Percentiles rank a stretch among this genome's conserved stretches.
Conservation (phyloP, 2,888 invertebrate genomes). For the Lasioglossum pauxillum region DNA sequence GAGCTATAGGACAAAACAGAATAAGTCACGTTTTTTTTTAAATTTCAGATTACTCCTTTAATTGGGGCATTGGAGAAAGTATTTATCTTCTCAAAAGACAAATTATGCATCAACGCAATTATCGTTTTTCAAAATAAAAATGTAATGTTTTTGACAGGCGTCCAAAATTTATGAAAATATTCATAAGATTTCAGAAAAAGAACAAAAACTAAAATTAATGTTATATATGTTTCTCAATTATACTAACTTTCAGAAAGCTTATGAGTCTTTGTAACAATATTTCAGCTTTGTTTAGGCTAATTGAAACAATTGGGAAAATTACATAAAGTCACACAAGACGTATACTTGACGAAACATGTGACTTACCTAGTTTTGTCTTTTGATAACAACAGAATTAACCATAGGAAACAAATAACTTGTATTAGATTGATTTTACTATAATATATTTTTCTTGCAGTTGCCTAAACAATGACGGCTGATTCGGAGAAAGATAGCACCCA, state of each 20-base stretch:
- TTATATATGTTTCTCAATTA: not conserved
- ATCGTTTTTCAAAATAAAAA: not conserved
- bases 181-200: not conserved
- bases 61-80: not conserved
- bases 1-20: not conserved
- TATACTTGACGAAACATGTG: not conserved
- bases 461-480: constrained; percentile 79
- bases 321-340: not conserved
- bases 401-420: not conserved
- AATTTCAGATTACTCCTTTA: not conserved
- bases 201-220: not conserved
- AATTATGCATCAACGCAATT: not conserved
- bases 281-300: not conserved
- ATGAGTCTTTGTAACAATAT: not conserved
- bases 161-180: not conserved
- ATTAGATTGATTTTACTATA: not conserved
- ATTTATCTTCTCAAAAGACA: not conserved
- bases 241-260: not conserved
- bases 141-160: not conserved
- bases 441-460: constrained; percentile 42
- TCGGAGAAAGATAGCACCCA: constrained; percentile 79
- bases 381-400: not conserved
- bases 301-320: not conserved
- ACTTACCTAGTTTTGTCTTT: not conserved
- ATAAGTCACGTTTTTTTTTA: not conserved